A percentile compares a stretch with the other conserved stretches of the same genome.
Conservation (phyloP, 2,797 vertebrate genomes). For the Pseudomugil gertrudae region DNA sequence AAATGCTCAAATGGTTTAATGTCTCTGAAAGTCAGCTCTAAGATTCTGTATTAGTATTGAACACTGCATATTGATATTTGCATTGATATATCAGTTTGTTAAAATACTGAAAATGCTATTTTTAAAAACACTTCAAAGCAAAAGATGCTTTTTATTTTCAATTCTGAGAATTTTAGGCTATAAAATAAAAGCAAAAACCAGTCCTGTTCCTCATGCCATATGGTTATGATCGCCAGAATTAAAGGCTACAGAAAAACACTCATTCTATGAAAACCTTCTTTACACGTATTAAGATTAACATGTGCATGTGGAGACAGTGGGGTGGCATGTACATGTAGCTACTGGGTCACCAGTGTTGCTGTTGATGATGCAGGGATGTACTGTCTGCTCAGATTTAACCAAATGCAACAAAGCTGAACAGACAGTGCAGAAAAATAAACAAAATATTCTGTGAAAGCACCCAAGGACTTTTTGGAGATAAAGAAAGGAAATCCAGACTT, state of each 20-base stretch:
- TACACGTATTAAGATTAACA: too few species aligned
- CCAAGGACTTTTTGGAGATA: not conserved
- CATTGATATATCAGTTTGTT: too few species aligned
- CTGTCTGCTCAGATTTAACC: not conserved
- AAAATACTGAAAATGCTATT: too few species aligned
- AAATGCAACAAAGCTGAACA: conserved; percentile 1
- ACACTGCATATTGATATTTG: too few species aligned
- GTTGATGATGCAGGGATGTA: not conserved
- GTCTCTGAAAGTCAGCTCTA: not conserved
- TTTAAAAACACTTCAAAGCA: too few species aligned
- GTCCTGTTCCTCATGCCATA: too few species aligned
- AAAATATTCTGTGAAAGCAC: not conserved
- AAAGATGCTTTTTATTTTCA: too few species aligned
- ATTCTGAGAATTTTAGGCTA: too few species aligned
- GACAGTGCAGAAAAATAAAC: not conserved
- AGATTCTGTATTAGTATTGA: not conserved
- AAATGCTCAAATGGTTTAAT: not conserved
- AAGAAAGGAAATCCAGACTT: not conserved
- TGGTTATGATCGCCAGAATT: too few species aligned
- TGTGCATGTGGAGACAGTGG: not conserved
- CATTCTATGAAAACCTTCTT: not conserved
- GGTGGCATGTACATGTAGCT: not conserved
- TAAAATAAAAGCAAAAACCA: too few species aligned
- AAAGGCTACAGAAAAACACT: not conserved
- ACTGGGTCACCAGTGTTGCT: not conserved